Evolutionary conservation across 2,113 vertebrate genomes (phyloP).

Genomic region (Malaclemys terrapin): DNA sequence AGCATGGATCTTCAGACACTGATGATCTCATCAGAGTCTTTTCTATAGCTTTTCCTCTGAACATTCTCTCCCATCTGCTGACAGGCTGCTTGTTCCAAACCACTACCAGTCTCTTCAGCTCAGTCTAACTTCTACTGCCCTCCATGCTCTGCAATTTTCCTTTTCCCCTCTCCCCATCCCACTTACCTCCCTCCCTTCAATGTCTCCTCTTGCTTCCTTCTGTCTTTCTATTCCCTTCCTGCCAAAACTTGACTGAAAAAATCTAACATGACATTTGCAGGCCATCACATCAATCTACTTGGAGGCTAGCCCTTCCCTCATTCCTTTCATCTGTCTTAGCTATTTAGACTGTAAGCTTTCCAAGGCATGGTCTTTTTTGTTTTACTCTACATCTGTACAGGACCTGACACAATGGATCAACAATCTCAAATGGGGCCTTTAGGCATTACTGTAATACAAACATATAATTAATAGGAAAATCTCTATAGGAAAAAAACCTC

Average conservation of each 20-base stretch:
- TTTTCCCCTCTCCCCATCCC: rapidly evolving
- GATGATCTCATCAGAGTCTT: rapidly evolving
- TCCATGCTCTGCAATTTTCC: background rate
- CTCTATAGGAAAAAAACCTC: background rate
- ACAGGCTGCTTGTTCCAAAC: background rate
- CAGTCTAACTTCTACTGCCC: background rate
- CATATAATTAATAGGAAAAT: background rate
- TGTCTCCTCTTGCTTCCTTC: background rate
- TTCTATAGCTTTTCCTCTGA: background rate
- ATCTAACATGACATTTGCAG: background rate
- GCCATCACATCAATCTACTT: background rate
- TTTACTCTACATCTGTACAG: background rate
- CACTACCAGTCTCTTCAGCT: background rate
- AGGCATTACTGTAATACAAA: background rate
- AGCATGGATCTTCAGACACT: background rate
- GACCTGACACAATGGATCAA: rapidly evolving
- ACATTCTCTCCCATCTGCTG: background rate
- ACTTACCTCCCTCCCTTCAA: background rate
- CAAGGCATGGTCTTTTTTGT: background rate
- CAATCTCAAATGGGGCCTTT: background rate
- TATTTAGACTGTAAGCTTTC: background rate
- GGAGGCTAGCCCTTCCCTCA: background rate
- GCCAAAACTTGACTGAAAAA: background rate
- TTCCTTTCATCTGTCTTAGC: background rate
- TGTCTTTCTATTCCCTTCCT: background rate